Evolutionary conservation across 1,140 invertebrate species (phyloP).

Genomic region (Harpegnathos saltator): DNA sequence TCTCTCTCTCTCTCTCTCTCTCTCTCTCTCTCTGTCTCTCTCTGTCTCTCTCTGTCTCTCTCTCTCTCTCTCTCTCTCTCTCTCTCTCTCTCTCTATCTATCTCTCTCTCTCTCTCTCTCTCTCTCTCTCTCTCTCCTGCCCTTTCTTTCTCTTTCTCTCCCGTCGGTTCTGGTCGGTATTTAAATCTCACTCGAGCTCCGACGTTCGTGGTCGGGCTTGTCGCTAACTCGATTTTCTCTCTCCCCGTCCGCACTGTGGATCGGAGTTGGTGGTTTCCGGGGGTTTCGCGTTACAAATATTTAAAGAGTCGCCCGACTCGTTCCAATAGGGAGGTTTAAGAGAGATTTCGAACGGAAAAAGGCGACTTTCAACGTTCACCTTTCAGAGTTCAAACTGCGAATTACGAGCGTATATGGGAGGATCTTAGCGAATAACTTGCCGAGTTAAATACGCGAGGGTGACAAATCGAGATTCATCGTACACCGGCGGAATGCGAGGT

Average conservation of each 20-base stretch:
- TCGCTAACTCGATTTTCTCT: conserved; percentile 32
- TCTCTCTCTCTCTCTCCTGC: too few species aligned
- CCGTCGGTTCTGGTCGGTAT: not conserved
- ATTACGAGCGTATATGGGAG: too few species aligned
- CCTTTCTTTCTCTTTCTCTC: too few species aligned
- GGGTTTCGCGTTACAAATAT: conserved; percentile 7
- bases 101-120: not conserved
- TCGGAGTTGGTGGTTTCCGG: not conserved
- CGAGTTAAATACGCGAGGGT: not conserved
- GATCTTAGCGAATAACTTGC: too few species aligned
- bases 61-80: not conserved
- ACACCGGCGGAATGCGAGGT: not conserved
- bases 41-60: not conserved
- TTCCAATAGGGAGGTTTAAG: not conserved
- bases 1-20: too few species aligned
- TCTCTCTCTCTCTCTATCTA: not conserved
- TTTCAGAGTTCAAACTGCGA: too few species aligned
- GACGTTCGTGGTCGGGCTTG: not conserved
- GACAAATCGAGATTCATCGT: not conserved
- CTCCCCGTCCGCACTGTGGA: not conserved
- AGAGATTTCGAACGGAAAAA: not conserved
- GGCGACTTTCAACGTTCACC: too few species aligned
- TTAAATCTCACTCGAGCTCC: not conserved
- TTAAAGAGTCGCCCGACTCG: not conserved
- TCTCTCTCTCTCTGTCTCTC: too few species aligned